Conservation (phyloP, 2,113 vertebrate genomes). For the Morone chrysops region DNA sequence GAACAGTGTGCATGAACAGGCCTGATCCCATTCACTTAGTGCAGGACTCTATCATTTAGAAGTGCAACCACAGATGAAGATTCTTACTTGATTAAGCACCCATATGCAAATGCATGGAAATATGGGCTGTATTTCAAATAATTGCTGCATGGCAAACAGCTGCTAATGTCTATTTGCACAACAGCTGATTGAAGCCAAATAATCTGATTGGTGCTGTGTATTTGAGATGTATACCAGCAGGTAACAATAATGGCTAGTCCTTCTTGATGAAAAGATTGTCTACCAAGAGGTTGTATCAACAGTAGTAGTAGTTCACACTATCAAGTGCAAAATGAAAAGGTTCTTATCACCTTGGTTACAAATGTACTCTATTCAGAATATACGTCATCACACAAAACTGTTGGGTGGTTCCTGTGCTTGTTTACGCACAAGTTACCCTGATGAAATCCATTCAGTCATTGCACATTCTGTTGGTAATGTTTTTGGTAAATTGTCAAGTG, state of each 20-base stretch:
- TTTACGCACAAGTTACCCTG: not conserved
- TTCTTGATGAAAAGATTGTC: slow-evolving; percentile 14
- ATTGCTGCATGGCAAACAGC: slow-evolving; percentile 53
- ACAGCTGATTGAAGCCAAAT: slow-evolving; percentile 45
- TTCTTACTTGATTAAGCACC: slow-evolving; percentile 57
- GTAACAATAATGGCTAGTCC: slow-evolving; percentile 7
- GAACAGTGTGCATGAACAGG: slow-evolving; percentile 58
- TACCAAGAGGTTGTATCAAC: not conserved
- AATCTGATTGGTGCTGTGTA: slow-evolving; percentile 1
- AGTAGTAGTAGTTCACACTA: not conserved
- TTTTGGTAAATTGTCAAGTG: not conserved
- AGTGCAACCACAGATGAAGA: slow-evolving; percentile 17
- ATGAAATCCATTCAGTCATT: slow-evolving; percentile 5
- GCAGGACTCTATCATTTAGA: slow-evolving; percentile 55
- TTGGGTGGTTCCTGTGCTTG: not conserved
- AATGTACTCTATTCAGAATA: not conserved
- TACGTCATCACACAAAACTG: not conserved
- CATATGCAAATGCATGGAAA: slow-evolving; percentile 63
- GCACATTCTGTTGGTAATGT: not conserved
- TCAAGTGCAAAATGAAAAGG: not conserved
- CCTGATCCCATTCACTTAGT: slow-evolving; percentile 56
- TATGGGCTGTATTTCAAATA: slow-evolving; percentile 29
- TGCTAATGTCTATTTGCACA: slow-evolving; percentile 54
- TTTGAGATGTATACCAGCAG: not conserved
- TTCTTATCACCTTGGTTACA: not conserved